Evolutionary conservation across 1,140 invertebrate species (phyloP).

Genomic region (Euschistus heros): DNA sequence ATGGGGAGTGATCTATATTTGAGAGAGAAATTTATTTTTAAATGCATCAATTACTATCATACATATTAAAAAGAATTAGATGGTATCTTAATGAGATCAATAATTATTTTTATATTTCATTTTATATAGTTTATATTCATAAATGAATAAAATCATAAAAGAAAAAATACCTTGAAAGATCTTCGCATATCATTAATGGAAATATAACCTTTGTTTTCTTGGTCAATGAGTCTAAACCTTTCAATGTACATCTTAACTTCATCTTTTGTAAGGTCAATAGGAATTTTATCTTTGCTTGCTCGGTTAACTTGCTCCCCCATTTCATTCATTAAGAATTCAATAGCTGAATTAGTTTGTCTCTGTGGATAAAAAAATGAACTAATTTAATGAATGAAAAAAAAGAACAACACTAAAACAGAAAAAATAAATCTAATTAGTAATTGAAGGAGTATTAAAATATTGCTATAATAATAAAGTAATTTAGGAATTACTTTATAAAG

Average conservation of each 20-base stretch:
- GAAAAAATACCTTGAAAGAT: conserved; percentile 74
- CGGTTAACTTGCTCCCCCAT: conserved; percentile 95
- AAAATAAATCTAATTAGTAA: neutral
- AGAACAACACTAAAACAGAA: neutral
- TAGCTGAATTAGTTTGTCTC: conserved; percentile 65
- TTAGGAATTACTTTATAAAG: too few relatives aligned
- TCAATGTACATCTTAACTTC: conserved; percentile 92
- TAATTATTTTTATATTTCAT: too few relatives aligned
- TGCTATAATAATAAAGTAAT: too few relatives aligned
- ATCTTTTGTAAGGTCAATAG: conserved; percentile 86
- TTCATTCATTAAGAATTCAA: conserved; percentile 79
- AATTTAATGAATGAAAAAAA: neutral
- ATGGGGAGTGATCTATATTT: too few relatives aligned
- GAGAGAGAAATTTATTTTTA: too few relatives aligned
- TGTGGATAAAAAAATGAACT: conserved; percentile 35
- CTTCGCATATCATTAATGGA: conserved; percentile 93
- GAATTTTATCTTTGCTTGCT: conserved; percentile 73
- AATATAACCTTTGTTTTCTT: conserved; percentile 93
- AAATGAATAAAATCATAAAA: neutral
- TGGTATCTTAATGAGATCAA: neutral
- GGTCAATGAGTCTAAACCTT: conserved; percentile 89
- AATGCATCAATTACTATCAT: too few relatives aligned
- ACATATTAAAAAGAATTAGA: neutral
- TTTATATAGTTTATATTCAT: neutral
- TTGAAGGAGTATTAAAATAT: too few relatives aligned